Conservation (phyloP, 37 sponge, comb jelly and placozoan species). For the Mnemiopsis leidyi region DNA sequence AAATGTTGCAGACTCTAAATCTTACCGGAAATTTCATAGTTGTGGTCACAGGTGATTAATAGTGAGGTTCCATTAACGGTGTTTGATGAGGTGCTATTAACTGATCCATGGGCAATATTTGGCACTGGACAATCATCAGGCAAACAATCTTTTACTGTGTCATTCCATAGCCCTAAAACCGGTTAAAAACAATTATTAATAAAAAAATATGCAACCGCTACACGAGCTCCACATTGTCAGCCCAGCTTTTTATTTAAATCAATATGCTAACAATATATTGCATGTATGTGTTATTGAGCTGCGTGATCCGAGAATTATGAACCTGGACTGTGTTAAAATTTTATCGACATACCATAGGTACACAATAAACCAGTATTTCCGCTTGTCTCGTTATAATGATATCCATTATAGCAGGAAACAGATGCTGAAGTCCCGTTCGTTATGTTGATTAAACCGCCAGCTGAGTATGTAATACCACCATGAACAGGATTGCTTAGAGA, state of each 20-base stretch:
- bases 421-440: background rate
- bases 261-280: no score
- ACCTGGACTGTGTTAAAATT: background rate
- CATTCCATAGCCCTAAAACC: background rate
- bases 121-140: slow-evolving; percentile 8
- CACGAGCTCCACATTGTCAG: no score
- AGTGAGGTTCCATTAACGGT: background rate
- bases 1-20: background rate
- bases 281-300: no score
- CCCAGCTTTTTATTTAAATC: no score
- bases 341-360: background rate
- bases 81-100: background rate
- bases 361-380: background rate
- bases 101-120: background rate
- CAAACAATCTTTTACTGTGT: background rate
- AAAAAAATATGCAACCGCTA: no score
- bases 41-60: background rate
- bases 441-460: background rate
- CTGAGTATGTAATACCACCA: background rate
- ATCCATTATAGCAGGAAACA: slow-evolving; percentile 6
- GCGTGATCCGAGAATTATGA: background rate
- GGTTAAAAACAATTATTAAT: background rate
- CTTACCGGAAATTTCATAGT: background rate
- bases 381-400: background rate
- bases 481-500: background rate